Evolutionary conservation across 2,888 invertebrate genomes (phyloP).

Genomic region (Andrena minutula): DNA sequence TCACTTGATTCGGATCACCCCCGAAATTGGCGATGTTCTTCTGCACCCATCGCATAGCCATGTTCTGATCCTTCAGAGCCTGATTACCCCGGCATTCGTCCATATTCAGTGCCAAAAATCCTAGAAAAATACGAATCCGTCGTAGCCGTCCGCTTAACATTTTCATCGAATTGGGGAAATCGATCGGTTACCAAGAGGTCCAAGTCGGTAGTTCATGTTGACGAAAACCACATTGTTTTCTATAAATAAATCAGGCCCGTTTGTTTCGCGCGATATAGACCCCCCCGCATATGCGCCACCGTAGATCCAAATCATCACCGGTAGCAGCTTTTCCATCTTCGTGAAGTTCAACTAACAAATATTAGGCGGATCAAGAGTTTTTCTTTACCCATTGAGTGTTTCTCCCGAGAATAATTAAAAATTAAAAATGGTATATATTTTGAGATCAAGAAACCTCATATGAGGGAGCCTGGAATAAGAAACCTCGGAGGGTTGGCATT

Average conservation of each 20-base stretch:
- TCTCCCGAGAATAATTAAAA: no score
- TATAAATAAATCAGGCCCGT: slow-evolving; percentile 68
- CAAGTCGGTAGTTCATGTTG: slow-evolving; percentile 72
- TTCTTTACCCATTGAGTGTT: no score
- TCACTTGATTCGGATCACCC: slow-evolving; percentile 87
- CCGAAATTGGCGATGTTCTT: slow-evolving; percentile 86
- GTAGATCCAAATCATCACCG: slow-evolving; percentile 71
- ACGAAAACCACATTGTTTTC: slow-evolving; percentile 72
- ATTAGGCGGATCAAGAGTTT: no score
- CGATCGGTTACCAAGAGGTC: slow-evolving; percentile 61
- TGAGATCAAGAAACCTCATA: no score
- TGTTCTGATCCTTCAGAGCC: slow-evolving; percentile 90
- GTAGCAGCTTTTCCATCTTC: slow-evolving; percentile 5
- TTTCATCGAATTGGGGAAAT: background rate
- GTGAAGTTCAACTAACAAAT: background rate
- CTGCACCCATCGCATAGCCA: slow-evolving; percentile 89
- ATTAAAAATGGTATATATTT: no score
- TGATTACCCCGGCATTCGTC: slow-evolving; percentile 88
- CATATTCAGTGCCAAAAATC: slow-evolving; percentile 88
- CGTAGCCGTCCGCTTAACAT: background rate
- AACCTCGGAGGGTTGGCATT: no score
- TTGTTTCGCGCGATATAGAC: background rate
- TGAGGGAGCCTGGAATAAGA: no score
- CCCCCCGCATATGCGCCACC: slow-evolving; percentile 63
- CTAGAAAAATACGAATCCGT: slow-evolving; percentile 14